phyloP scores from a whole-genome alignment of 1,140 invertebrate genomes.

The Orchesella cincta region DNA sequence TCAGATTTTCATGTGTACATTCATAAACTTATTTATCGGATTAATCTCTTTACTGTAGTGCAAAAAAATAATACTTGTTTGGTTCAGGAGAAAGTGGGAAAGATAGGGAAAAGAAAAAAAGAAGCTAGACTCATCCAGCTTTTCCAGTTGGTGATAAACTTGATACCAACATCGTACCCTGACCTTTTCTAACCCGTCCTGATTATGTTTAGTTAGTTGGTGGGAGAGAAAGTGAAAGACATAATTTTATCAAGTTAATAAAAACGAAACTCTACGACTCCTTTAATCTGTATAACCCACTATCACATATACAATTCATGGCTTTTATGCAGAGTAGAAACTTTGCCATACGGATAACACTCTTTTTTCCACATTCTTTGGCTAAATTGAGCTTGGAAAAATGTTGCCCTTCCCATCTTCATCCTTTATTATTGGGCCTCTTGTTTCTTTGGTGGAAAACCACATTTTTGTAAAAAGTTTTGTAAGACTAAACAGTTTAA shows the following conservation, averaged over 20 bases:
- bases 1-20: no score
- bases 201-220: background rate
- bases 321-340: background rate
- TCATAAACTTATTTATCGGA: no score
- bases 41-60: no score
- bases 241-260: slow-evolving; percentile 24
- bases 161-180: background rate
- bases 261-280: background rate
- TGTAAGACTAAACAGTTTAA: background rate
- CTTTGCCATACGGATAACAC: background rate
- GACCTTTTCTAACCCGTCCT: slow-evolving; percentile 1
- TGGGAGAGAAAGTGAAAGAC: background rate
- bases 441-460: background rate
- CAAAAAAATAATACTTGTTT: no score
- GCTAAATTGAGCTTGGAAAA: slow-evolving; percentile 12
- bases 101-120: no score
- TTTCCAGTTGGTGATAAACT: no score
- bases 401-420: background rate
- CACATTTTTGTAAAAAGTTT: slow-evolving; percentile 1
- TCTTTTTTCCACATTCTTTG: background rate
- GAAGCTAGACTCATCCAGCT: no score
- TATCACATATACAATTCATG: background rate
- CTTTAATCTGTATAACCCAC: background rate
- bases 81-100: no score
- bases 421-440: background rate